phyloP scores from a whole-genome alignment of 2,797 vertebrate genomes.

The Lagorchestes hirsutus region DNA sequence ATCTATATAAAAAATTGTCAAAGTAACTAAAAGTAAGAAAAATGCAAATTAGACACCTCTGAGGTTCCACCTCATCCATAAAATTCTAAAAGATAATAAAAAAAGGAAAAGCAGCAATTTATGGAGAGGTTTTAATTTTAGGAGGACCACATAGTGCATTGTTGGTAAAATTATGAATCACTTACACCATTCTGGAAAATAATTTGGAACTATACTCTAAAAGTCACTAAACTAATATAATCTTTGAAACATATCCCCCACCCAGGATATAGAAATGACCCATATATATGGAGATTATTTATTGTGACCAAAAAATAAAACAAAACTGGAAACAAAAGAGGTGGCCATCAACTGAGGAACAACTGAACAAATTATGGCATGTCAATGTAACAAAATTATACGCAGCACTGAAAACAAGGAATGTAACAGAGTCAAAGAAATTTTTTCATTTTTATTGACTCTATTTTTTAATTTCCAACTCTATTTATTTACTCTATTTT shows the following conservation, averaged over 20 bases:
- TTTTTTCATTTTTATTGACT: background rate
- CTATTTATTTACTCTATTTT: too few species aligned
- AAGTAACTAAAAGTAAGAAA: background rate
- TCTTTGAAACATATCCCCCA: background rate
- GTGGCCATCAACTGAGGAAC: background rate
- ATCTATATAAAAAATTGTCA: background rate
- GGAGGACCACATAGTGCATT: background rate
- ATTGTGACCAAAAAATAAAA: background rate
- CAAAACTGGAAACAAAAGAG: background rate
- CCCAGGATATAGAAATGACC: background rate
- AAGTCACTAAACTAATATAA: background rate
- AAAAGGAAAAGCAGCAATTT: background rate
- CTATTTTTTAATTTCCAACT: too few species aligned
- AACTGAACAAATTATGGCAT: too few species aligned
- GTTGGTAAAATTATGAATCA: background rate
- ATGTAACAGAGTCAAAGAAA: background rate
- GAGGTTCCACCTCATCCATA: background rate
- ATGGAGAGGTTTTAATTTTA: background rate
- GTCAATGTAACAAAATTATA: background rate
- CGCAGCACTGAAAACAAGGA: background rate
- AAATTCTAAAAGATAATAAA: background rate
- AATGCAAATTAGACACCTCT: background rate
- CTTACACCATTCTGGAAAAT: background rate
- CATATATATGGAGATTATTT: background rate
- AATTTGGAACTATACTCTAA: background rate